Conservation (phyloP, 2,888 invertebrate species). For the Nomada goodeniana region DNA sequence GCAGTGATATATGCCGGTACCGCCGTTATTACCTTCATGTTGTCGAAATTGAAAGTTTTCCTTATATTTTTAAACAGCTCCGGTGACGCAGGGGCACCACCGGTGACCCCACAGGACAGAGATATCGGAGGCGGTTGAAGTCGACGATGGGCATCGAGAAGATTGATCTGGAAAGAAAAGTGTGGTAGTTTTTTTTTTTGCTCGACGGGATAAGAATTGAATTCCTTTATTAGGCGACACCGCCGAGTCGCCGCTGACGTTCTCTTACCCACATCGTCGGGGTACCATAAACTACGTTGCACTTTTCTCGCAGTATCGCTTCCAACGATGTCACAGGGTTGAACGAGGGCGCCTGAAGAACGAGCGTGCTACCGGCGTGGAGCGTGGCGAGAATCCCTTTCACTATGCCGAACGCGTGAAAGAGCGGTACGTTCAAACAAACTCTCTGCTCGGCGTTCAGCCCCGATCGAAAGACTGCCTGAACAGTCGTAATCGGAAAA, state of each 20-base stretch:
- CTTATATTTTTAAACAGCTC: constrained; percentile 86
- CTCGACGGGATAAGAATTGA: not conserved
- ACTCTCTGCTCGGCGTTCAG: constrained; percentile 85
- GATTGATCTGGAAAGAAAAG: constrained; percentile 86
- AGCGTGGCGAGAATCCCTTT: constrained; percentile 87
- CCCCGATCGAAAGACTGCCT: constrained; percentile 81
- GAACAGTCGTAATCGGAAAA: not conserved
- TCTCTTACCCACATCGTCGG: constrained; percentile 90
- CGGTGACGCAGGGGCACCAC: constrained; percentile 90
- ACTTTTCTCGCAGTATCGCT: constrained; percentile 89
- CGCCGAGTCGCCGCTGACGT: not conserved
- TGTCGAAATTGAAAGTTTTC: constrained; percentile 83
- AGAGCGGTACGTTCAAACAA: constrained; percentile 90
- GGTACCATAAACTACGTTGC: constrained; percentile 90
- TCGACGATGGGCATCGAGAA: constrained; percentile 86
- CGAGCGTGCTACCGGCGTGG: constrained; percentile 87
- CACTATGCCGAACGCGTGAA: constrained; percentile 92
- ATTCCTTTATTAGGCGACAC: not conserved
- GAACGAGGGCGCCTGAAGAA: constrained; percentile 87
- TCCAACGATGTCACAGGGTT: constrained; percentile 87
- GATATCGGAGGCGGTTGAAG: constrained; percentile 84
- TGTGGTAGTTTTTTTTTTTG: not conserved
- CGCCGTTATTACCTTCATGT: constrained; percentile 55
- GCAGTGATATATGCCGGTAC: no score
- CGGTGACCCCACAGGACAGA: constrained; percentile 87